Conservation (phyloP, 2,113 vertebrate genomes). For the Todiramphus chloris region DNA sequence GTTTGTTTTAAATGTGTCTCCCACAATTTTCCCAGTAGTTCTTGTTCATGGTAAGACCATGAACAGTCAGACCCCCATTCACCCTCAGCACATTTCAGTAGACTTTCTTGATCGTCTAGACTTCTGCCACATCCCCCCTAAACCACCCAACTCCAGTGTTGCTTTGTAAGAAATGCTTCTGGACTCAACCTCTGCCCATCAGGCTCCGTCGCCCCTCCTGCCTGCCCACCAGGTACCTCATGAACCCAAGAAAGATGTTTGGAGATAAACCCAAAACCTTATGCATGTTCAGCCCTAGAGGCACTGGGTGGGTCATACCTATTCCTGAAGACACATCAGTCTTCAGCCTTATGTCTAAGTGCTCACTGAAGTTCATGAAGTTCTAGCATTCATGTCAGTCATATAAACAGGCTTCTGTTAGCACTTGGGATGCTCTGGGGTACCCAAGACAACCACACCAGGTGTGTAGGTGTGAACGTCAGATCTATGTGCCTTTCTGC, state of each 20-base stretch:
- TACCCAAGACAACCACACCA: background rate
- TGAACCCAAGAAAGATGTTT: background rate
- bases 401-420: background rate
- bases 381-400: background rate
- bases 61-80: background rate
- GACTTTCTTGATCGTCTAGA: background rate
- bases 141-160: background rate
- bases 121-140: background rate
- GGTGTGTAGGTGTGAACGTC: too few relatives aligned
- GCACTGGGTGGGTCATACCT: too few relatives aligned
- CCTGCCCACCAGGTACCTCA: background rate
- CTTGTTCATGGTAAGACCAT: accelerated
- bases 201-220: background rate
- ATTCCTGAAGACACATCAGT: background rate
- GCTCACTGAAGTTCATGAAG: background rate
- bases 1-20: background rate
- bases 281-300: accelerated
- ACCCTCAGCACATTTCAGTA: background rate
- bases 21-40: background rate
- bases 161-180: background rate
- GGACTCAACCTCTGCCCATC: background rate
- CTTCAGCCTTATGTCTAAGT: background rate
- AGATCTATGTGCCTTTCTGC: background rate
- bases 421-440: background rate
- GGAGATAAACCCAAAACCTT: background rate